These are phyloP conservation scores for Brachyistius frenatus DNA, from an alignment of 2,113 vertebrate genomes.

Conservation along the genomic window DNA sequence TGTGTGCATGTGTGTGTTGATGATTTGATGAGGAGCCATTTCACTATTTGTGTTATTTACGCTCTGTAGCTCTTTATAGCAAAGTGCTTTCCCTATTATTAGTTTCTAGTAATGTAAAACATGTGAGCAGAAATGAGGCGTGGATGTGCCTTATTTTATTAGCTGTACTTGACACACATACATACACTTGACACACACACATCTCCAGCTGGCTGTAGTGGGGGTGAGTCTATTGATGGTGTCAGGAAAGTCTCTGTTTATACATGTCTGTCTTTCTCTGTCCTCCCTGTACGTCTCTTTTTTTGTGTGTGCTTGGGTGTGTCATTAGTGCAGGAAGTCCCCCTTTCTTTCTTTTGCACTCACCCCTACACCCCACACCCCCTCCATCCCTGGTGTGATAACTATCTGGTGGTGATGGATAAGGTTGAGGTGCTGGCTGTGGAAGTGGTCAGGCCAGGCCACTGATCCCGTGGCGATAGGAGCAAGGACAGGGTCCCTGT, in stretches of 20 bases:
- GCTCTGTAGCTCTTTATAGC: slow-evolving; percentile 93
- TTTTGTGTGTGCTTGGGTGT: slow-evolving; percentile 42
- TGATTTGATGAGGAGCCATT: slow-evolving; percentile 91
- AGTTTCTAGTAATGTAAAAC: slow-evolving; percentile 98
- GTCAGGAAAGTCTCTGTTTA: slow-evolving; percentile 76
- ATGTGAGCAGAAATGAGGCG: slow-evolving; percentile 96
- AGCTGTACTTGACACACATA: slow-evolving; percentile 74
- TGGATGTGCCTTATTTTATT: slow-evolving; percentile 95
- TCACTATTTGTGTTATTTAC: slow-evolving; percentile 97
- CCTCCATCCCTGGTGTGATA: slow-evolving; percentile 77
- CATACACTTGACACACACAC: slow-evolving; percentile 23
- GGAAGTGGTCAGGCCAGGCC: slow-evolving; percentile 84
- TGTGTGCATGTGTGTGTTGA: slow-evolving; percentile 30
- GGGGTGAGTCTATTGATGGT: slow-evolving; percentile 88
- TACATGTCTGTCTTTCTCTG: slow-evolving; percentile 30
- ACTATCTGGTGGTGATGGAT: slow-evolving; percentile 86
- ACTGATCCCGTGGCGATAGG: slow-evolving; percentile 84
- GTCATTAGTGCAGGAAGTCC: slow-evolving; percentile 61
- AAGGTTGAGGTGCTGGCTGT: slow-evolving; percentile 84
- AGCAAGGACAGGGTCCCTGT: slow-evolving; percentile 82
- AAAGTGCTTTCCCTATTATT: slow-evolving; percentile 93
- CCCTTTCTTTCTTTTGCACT: slow-evolving; percentile 43
- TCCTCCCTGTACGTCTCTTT: slow-evolving; percentile 33
- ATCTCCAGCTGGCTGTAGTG: slow-evolving; percentile 87
- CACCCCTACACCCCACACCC: slow-evolving; percentile 33